Evolutionary conservation across 2,888 invertebrate species (phyloP), one percentile per base, ranked within the genome.

Genomic region (Pemphredon lugubris): DNA sequence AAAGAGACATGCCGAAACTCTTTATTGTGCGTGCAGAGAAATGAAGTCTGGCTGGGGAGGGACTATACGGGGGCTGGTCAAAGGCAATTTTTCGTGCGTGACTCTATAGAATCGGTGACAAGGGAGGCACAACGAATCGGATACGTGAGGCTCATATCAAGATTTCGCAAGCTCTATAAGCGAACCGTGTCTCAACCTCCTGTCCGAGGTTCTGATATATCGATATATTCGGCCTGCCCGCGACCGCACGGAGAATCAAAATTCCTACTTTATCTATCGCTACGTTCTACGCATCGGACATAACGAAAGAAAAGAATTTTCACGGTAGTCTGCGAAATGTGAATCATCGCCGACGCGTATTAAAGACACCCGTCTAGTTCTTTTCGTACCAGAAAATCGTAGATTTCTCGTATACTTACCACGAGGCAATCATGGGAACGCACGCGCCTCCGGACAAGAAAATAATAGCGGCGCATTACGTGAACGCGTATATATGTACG

Each of bases 121-220:
- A 26, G 26, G 26, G 26, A 7, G 7, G 4, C 26, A 7, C 7
- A 7, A 2, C 51, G 13, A 9, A 21, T 34, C n/a, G 13, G 48
- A 4, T 3, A 26, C n/a, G 47, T 40, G 30, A 2, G 39, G 20
- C n/a, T 53, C 53, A 55, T 40, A 37, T 34, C 2, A 7, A n/a
- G 53, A 58, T 54, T 64, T 50, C 13, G 45, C 48, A 5, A 16
- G 2, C 7, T 4, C 26, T 11, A 21, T 30, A 23, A 14, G 21
- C 45, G 14, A 7, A 30, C 16, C 21, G 14, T 65, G 34, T 64
- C 39, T 14, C 45, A 9, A 18, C 18, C n/a, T 2, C 23, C 14
- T 40, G 14, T 0, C 21, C 26, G n/a, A 14, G 11, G 26, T 45
- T 3, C 39, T 30, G 48, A 47, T 20, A 39, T 55, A 68, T 26